phyloP scores from a whole-genome alignment of 2,888 invertebrate genomes.

The Sphecodes monilicornis region DNA sequence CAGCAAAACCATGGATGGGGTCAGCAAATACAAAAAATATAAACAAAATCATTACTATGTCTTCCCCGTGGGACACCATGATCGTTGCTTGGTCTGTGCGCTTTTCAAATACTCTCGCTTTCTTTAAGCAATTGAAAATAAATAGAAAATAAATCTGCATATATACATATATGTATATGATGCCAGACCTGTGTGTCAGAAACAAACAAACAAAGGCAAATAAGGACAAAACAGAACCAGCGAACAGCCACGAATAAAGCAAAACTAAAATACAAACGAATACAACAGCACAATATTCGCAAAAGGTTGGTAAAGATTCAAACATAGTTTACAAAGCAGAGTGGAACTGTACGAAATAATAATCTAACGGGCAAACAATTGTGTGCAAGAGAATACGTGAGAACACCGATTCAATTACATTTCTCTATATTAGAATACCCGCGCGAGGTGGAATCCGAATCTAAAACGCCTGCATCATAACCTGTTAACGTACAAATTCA shows the following conservation, averaged over 20 bases:
- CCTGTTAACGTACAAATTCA: constrained; percentile 26
- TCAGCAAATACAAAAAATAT: constrained; percentile 85
- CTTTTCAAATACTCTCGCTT: constrained; percentile 70
- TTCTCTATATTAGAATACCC: background rate
- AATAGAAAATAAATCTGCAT: constrained; percentile 83
- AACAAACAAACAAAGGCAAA: constrained; percentile 83
- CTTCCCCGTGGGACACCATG: constrained; percentile 74
- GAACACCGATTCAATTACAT: background rate
- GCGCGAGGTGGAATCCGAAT: background rate
- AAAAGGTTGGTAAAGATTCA: background rate
- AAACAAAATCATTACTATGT: constrained; percentile 84
- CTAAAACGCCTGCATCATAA: constrained; percentile 39
- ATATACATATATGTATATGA: constrained; percentile 74
- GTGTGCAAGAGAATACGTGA: background rate
- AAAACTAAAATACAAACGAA: constrained; percentile 39
- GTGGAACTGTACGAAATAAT: background rate
- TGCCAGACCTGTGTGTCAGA: constrained; percentile 83
- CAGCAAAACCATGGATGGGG: constrained; percentile 79
- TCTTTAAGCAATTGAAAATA: constrained; percentile 78
- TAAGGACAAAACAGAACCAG: constrained; percentile 77
- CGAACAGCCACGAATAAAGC: constrained; percentile 51
- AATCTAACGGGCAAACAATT: background rate
- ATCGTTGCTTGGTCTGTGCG: constrained; percentile 68
- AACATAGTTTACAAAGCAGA: background rate
- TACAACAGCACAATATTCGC: background rate